phyloP scores from a whole-genome alignment of 2,797 vertebrate species.

The Echiichthys vipera region DNA sequence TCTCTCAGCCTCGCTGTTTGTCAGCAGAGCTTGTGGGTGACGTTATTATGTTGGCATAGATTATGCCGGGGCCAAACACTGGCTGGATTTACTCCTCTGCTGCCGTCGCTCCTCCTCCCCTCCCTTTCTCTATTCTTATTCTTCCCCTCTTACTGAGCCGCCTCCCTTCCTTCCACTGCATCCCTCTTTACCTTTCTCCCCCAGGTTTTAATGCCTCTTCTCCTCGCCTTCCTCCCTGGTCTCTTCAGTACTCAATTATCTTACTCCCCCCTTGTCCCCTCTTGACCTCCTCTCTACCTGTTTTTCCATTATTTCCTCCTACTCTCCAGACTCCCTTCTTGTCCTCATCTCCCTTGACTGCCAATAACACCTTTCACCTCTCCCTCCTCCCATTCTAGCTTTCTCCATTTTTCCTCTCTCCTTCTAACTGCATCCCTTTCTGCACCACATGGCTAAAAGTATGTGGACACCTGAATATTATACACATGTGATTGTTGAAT shows the following conservation, averaged over 20 bases:
- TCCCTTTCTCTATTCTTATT: conserved; percentile 1
- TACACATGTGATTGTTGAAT: background rate
- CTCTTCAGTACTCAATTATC: conserved; percentile 3
- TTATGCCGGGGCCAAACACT: conserved; percentile 34
- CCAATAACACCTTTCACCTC: background rate
- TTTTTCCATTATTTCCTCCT: conserved; percentile 21
- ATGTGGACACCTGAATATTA: background rate
- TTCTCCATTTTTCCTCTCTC: background rate
- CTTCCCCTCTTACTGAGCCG: background rate
- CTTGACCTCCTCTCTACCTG: conserved; percentile 17
- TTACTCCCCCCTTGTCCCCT: conserved; percentile 4
- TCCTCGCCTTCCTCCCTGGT: background rate
- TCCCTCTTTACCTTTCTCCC: background rate
- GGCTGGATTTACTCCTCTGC: conserved; percentile 47
- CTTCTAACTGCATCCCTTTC: background rate
- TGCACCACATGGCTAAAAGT: background rate
- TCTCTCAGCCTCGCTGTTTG: conserved; percentile 21
- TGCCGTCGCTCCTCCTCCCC: conserved; percentile 1
- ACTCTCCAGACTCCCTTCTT: background rate
- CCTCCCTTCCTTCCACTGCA: background rate
- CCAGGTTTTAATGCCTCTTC: background rate
- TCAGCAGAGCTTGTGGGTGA: conserved; percentile 21
- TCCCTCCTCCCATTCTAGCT: background rate
- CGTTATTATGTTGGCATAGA: conserved; percentile 48
- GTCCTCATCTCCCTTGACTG: background rate